phyloP scores from a whole-genome alignment of 2,113 vertebrate genomes.

The Pollachius pollachius region DNA sequence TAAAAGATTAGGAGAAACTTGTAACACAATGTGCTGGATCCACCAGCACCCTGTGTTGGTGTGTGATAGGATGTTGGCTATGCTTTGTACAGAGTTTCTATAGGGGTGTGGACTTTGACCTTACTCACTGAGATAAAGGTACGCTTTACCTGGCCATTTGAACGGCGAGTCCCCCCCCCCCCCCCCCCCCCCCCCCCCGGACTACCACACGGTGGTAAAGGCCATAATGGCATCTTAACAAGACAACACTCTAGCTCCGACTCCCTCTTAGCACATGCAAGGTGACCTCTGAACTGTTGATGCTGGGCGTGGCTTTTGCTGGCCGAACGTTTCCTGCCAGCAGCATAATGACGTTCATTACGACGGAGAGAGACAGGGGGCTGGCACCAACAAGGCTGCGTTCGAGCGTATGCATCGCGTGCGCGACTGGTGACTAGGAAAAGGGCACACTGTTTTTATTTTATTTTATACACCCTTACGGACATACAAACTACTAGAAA shows the following conservation, averaged over 20 bases:
- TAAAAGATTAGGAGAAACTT: conserved; percentile 5
- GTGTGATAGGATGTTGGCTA: conserved; percentile 53
- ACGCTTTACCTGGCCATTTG: conserved; percentile 20
- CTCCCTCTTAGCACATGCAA: conserved; percentile 9
- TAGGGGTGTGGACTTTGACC: conserved; percentile 46
- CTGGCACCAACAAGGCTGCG: conserved; percentile 21
- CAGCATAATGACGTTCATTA: conserved; percentile 18
- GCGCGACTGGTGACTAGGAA: conserved; percentile 21
- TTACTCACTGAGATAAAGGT: conserved; percentile 25
- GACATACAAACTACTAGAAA: conserved; percentile 34
- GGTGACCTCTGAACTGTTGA: conserved; percentile 29
- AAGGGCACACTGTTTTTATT: conserved; percentile 33
- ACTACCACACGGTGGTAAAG: neutral
- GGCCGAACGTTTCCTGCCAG: conserved; percentile 26
- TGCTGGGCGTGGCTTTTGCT: conserved; percentile 35
- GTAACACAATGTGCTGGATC: conserved; percentile 24
- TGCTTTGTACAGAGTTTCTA: conserved; percentile 65
- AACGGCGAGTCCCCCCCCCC: conserved; percentile 26
- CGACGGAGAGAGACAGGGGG: conserved; percentile 1
- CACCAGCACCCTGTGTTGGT: conserved; percentile 62
- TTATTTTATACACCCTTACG: conserved; percentile 16
- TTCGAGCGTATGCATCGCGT: conserved; percentile 9
- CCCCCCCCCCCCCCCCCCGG: neutral
- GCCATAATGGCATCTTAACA: neutral
- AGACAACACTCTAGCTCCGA: neutral